Evolutionary conservation across 2,888 invertebrate species (phyloP).

Genomic region (Plebejus argus): DNA sequence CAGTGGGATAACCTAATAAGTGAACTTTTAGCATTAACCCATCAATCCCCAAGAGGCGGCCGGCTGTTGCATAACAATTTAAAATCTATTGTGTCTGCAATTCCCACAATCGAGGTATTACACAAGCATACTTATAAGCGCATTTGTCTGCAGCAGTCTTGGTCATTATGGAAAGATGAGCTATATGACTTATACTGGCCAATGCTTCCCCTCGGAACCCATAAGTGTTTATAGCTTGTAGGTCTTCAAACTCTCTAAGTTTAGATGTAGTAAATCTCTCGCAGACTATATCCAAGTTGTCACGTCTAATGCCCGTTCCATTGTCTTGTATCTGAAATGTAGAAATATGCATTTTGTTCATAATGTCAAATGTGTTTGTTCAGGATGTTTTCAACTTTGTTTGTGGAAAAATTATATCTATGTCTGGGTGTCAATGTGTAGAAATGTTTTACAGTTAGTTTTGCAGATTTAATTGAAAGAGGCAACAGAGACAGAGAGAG

Average conservation of each 20-base stretch:
- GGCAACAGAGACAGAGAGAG: too few species aligned
- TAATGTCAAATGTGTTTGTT: neutral
- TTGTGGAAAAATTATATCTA: too few species aligned
- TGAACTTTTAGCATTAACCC: too few species aligned
- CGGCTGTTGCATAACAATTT: too few species aligned
- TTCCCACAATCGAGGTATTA: too few species aligned
- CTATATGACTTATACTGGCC: constrained; percentile 97
- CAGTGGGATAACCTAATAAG: too few species aligned
- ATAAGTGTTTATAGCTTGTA: constrained; percentile 92
- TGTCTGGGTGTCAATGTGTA: too few species aligned
- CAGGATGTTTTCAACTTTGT: too few species aligned
- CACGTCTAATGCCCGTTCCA: constrained; percentile 92
- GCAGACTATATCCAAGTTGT: constrained; percentile 96
- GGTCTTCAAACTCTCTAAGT: constrained; percentile 92
- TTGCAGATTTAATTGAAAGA: too few species aligned
- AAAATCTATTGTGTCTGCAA: too few species aligned
- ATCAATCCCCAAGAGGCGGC: too few species aligned
- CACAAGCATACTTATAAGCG: constrained; percentile 88
- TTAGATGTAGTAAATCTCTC: constrained; percentile 99
- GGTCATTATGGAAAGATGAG: constrained; percentile 93
- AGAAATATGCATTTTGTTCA: constrained; percentile 31
- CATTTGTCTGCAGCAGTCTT: constrained; percentile 91
- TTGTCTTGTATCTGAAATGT: constrained; percentile 91
- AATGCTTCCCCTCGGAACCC: constrained; percentile 99
- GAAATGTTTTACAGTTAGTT: too few species aligned